A percentile compares a stretch with the other conserved stretches of the same genome.
These are phyloP conservation scores for Mactra quadrangularis DNA, from an alignment of 1,140 invertebrate genomes.

Conservation along the genomic window DNA sequence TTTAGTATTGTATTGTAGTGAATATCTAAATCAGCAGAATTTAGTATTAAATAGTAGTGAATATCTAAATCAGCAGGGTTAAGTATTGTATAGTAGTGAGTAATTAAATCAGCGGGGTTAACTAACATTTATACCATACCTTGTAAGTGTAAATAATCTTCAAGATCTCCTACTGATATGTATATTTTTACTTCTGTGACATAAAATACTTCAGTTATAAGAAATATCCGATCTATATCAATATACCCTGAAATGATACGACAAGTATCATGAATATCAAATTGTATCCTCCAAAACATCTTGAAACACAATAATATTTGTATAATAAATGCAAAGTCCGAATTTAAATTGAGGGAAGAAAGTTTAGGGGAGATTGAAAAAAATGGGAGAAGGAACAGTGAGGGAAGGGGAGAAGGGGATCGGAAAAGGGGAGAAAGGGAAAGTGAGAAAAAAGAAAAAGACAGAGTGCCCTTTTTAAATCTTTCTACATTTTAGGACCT, in stretches of 20 bases:
- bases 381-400: background rate
- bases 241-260: slow-evolving; percentile 56
- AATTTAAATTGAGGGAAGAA: background rate
- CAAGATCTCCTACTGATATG: slow-evolving; percentile 12
- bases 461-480: background rate
- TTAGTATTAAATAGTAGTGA: too few species aligned
- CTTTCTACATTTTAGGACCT: too few species aligned
- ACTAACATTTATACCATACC: too few species aligned
- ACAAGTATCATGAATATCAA: too few species aligned
- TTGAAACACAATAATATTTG: background rate
- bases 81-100: too few species aligned
- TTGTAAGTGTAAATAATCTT: slow-evolving; percentile 28
- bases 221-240: slow-evolving; percentile 28
- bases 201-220: slow-evolving; percentile 44
- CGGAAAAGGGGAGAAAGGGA: background rate
- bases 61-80: too few species aligned
- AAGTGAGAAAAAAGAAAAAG: background rate
- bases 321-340: background rate
- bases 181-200: slow-evolving; percentile 26
- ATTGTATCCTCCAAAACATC: too few species aligned
- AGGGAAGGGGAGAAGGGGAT: background rate
- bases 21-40: too few species aligned
- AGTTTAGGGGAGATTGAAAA: background rate
- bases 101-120: too few species aligned
- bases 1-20: too few species aligned